These are phyloP conservation scores for Palaemon carinicauda DNA, from an alignment of 1,140 invertebrate species.

Conservation along the genomic window DNA sequence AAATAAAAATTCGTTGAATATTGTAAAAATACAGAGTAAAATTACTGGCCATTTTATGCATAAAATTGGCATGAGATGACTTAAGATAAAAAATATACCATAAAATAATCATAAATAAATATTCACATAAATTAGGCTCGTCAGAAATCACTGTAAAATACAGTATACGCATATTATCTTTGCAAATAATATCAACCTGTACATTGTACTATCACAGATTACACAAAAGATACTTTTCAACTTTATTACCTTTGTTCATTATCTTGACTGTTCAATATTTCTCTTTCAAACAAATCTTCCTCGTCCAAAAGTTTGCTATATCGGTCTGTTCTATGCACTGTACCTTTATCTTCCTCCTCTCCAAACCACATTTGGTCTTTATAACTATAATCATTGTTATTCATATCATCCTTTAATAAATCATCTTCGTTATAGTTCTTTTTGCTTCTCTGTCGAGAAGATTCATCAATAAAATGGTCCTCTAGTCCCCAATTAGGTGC, in stretches of 20 bases:
- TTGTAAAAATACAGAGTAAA: no score
- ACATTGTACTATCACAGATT: not conserved
- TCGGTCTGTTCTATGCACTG: not conserved
- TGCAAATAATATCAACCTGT: no score
- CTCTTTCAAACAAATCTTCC: not conserved
- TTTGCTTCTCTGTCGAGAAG: not conserved
- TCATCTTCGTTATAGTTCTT: conserved; percentile 7
- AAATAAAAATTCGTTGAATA: no score
- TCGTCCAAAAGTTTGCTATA: not conserved
- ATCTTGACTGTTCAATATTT: not conserved
- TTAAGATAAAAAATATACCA: no score
- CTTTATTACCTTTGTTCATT: not conserved
- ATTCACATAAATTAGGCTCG: no score
- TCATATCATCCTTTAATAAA: not conserved
- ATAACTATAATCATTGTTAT: not conserved
- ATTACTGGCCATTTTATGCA: no score
- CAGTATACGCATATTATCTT: no score
- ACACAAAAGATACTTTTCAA: not conserved
- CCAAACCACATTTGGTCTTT: conserved; percentile 21
- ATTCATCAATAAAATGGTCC: no score
- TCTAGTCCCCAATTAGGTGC: no score
- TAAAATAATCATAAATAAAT: no score
- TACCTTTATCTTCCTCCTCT: not conserved
- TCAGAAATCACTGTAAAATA: no score
- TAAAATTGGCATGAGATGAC: no score